These are phyloP conservation scores for Hipparchia sbordonii DNA, from an alignment of 2,888 invertebrate genomes.

Conservation along the genomic window DNA sequence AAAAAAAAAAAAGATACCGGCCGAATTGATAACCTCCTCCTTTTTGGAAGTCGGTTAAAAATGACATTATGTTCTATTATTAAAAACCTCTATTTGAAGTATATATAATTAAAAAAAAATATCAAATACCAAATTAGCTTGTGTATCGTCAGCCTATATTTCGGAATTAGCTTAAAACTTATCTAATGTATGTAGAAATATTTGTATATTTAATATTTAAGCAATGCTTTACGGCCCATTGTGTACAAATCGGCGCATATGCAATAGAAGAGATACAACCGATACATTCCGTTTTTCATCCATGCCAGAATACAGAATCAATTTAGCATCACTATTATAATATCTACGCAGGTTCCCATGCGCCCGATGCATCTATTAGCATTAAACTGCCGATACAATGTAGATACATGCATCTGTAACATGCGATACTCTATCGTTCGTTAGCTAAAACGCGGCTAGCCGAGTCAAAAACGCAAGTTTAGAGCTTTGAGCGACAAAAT, in stretches of 20 bases:
- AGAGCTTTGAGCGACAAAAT: neutral
- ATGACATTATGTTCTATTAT: too few species aligned
- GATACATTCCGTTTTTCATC: slow-evolving; percentile 35
- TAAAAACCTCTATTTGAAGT: too few species aligned
- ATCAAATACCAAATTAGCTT: neutral
- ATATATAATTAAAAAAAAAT: too few species aligned
- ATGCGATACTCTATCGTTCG: slow-evolving; percentile 4
- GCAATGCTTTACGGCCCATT: slow-evolving; percentile 35
- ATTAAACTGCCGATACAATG: slow-evolving; percentile 33
- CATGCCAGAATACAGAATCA: slow-evolving; percentile 28
- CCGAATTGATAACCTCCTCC: too few species aligned
- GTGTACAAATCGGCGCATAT: slow-evolving; percentile 38
- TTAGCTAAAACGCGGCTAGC: neutral
- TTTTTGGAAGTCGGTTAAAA: too few species aligned
- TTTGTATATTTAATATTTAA: slow-evolving; percentile 23
- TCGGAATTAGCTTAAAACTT: slow-evolving; percentile 2
- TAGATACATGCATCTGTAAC: slow-evolving; percentile 17
- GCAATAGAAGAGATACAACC: slow-evolving; percentile 29
- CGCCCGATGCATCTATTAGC: slow-evolving; percentile 34
- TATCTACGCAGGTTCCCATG: slow-evolving; percentile 27
- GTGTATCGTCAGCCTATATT: neutral
- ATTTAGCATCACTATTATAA: slow-evolving; percentile 38
- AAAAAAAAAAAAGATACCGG: too few species aligned
- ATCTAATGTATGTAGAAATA: slow-evolving; percentile 18
- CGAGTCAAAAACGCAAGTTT: neutral